phyloP scores from a whole-genome alignment of 2,888 invertebrate genomes.

The Craniophora ligustri region DNA sequence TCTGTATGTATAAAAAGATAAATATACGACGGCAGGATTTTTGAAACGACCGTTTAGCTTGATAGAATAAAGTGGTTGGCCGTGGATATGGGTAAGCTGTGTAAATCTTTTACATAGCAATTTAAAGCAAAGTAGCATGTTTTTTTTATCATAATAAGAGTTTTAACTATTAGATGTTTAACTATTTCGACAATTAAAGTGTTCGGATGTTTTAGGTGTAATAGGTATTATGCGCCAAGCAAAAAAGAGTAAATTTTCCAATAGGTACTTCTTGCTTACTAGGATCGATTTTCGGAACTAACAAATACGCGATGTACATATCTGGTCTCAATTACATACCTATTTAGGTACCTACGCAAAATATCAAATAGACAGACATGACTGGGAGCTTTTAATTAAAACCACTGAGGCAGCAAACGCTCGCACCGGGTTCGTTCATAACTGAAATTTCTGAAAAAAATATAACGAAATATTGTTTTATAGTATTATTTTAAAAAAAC shows the following conservation, averaged over 20 bases:
- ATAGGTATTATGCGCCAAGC: no score
- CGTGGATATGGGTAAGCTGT: constrained; percentile 14
- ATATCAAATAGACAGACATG: constrained; percentile 22
- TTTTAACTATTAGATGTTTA: no score
- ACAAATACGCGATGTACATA: no score
- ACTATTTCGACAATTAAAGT: no score
- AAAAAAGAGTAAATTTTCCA: no score
- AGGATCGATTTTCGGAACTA: no score
- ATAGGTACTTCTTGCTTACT: no score
- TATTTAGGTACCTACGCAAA: no score
- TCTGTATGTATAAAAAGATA: constrained; percentile 19
- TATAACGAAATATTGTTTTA: not conserved
- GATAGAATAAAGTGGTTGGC: constrained; percentile 17
- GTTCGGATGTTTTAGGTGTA: no score
- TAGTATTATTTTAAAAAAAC: no score
- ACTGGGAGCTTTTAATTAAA: constrained; percentile 41
- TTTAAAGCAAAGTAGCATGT: not conserved
- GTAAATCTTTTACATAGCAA: constrained; percentile 6
- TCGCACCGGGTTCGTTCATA: constrained; percentile 11
- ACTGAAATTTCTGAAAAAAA: constrained; percentile 8
- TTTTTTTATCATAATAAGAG: no score
- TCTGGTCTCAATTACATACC: no score
- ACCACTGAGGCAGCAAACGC: constrained; percentile 28
- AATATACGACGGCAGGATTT: constrained; percentile 6
- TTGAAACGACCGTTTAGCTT: constrained; percentile 2